Evolutionary conservation across 2,797 vertebrate species (phyloP).

Genomic region (Hemitrygon akajei): DNA sequence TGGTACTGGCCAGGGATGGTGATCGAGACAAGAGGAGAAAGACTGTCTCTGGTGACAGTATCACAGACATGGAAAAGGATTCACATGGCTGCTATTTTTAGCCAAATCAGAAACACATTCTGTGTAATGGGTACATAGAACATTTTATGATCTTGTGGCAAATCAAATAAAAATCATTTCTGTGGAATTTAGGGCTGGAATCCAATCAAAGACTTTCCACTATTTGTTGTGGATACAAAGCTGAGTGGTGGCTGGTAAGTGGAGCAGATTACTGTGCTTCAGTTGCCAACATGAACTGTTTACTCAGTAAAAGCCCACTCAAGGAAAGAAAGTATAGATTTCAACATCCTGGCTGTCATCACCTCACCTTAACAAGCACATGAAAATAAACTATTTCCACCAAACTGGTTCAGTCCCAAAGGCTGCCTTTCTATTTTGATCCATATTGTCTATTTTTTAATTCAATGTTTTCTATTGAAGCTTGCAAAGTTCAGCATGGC

Average conservation of each 20-base stretch:
- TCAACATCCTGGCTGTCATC: neutral
- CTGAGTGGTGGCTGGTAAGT: neutral
- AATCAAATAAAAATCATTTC: neutral
- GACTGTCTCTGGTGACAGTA: neutral
- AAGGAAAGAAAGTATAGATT: neutral
- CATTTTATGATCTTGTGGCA: neutral
- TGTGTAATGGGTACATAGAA: neutral
- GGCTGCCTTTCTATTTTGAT: neutral
- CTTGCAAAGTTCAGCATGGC: neutral
- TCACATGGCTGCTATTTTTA: neutral
- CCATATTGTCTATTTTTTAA: neutral
- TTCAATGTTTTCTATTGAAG: neutral
- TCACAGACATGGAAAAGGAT: no score
- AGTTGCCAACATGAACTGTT: neutral
- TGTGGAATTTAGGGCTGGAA: conserved; percentile 10
- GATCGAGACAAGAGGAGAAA: neutral
- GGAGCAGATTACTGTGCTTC: neutral
- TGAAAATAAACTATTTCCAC: neutral
- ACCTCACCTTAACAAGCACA: neutral
- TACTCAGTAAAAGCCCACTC: neutral
- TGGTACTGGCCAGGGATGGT: no score
- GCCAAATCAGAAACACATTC: conserved; percentile 10
- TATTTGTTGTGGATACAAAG: conserved; percentile 14
- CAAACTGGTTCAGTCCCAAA: neutral
- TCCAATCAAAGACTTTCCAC: neutral